Evolutionary conservation across 1,140 invertebrate species (phyloP).

Genomic region (Chymomyza costata): DNA sequence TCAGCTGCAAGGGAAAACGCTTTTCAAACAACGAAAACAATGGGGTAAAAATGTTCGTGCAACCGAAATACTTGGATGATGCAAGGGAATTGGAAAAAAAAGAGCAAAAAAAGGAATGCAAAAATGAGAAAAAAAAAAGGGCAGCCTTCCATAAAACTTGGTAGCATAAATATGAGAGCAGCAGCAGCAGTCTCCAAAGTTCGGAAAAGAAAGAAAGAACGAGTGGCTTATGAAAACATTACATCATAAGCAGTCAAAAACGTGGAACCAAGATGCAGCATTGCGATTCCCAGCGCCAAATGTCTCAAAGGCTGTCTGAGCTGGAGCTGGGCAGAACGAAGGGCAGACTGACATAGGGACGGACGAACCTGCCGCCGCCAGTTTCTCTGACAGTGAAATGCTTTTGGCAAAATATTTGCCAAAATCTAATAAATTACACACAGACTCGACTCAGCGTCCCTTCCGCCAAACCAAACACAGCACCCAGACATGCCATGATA

Average conservation of each 20-base stretch:
- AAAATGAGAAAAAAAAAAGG: conserved; percentile 23
- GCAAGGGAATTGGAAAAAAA: too few species aligned
- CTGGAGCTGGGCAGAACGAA: not conserved
- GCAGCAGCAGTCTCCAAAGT: too few species aligned
- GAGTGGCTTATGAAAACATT: conserved; percentile 59
- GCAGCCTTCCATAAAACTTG: conserved; percentile 39
- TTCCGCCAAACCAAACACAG: too few species aligned
- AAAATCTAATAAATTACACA: conserved; percentile 68
- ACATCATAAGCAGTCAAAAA: conserved; percentile 55
- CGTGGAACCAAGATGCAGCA: conserved; percentile 24
- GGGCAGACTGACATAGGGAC: too few species aligned
- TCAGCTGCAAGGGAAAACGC: conserved; percentile 51
- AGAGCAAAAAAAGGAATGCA: conserved; percentile 24
- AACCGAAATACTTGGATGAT: too few species aligned
- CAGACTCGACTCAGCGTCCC: too few species aligned
- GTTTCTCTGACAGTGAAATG: conserved; percentile 59
- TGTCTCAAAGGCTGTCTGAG: conserved; percentile 3
- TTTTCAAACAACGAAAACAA: conserved; percentile 63
- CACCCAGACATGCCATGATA: too few species aligned
- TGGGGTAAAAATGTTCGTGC: conserved; percentile 26
- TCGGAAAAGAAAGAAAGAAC: not conserved
- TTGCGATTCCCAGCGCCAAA: conserved; percentile 15
- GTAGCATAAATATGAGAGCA: conserved; percentile 40
- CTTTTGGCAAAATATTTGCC: conserved; percentile 61
- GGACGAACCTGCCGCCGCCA: conserved; percentile 46